These are phyloP conservation scores for Ormyrus labotus DNA, from an alignment of 2,888 invertebrate species.

Conservation along the genomic window DNA sequence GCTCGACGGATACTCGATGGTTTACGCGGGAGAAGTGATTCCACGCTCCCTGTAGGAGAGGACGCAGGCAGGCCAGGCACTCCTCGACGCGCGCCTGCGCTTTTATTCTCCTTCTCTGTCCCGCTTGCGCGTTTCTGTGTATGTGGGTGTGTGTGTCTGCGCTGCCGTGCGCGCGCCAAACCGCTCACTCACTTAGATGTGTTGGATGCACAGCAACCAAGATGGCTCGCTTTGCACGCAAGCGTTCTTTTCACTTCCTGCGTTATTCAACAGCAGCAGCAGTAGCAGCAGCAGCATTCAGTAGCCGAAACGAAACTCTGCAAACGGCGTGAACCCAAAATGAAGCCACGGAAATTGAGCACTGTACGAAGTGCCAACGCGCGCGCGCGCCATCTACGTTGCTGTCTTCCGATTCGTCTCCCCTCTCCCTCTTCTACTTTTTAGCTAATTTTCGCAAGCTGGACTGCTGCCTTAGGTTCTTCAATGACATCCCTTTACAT, in stretches of 20 bases:
- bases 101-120: neutral
- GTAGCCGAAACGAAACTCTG: neutral
- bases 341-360: neutral
- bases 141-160: too few relatives aligned
- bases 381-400: neutral
- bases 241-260: too few relatives aligned
- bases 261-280: neutral
- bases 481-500: too few relatives aligned
- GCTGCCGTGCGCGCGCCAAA: too few relatives aligned
- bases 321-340: neutral
- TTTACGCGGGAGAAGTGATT: neutral
- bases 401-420: conserved; percentile 1
- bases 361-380: neutral
- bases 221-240: too few relatives aligned
- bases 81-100: neutral
- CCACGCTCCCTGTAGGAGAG: neutral
- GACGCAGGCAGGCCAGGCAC: neutral
- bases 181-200: too few relatives aligned
- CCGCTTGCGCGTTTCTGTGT: too few relatives aligned
- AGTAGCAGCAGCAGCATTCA: neutral
- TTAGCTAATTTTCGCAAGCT: conserved; percentile 9
- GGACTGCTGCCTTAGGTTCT: neutral
- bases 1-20: too few relatives aligned
- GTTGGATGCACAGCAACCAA: too few relatives aligned
- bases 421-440: neutral